Evolutionary conservation across 30 jellyfish, hydroid and myxozoan genomes (phyloP), one percentile per base, ranked within the genome.

Genomic region (Aurelia coerulea): DNA sequence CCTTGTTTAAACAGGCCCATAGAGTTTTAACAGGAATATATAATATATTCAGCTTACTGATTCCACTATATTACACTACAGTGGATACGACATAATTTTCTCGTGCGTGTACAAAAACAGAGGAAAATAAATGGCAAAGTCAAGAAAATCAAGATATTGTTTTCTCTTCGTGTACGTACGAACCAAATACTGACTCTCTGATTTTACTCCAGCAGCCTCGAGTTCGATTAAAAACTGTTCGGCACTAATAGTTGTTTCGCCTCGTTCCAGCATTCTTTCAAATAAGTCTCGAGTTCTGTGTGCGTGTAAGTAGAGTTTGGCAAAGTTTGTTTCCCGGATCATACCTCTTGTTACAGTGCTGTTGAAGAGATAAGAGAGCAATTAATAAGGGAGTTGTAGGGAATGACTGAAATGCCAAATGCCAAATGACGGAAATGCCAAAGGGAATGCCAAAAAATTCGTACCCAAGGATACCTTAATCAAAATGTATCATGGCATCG

Each of bases 191-290:
- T 74, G 84, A 9, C 72, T 56, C 18, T 82, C 84, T 1, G 79
- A 59, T 29, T 31, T 54, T 10, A 82, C 84, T 10, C 91, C 91
- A 11, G 76, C 91, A 32, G 91, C 91, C 69, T 82, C 91, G 31
- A 82, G 84, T 82, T 82, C 91, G 63, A 82, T 82, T 29, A 82
- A 31, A 50, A 82, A 82, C 17, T 82, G 91, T 33, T 82, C 91
- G 39, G 72, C 60, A 49, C 85, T 68, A 34, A 82, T 69, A 3
- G 91, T 68, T 10, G 68, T 82, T 33, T 82, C 91, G 17, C 63
- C 74, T 35, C 64, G 49, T 23, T 82, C 91, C 52, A 82, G 72
- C 80, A 82, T 66, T 14, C 64, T 63, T 51, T 82, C 91, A 33
- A 67, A 82, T 62, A 82, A 59, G 19, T 82, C 85, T 16, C 91